Evolutionary conservation across 2,888 invertebrate genomes (phyloP), one percentile per base, ranked within the genome.

Genomic region (Abrostola triplasia): DNA sequence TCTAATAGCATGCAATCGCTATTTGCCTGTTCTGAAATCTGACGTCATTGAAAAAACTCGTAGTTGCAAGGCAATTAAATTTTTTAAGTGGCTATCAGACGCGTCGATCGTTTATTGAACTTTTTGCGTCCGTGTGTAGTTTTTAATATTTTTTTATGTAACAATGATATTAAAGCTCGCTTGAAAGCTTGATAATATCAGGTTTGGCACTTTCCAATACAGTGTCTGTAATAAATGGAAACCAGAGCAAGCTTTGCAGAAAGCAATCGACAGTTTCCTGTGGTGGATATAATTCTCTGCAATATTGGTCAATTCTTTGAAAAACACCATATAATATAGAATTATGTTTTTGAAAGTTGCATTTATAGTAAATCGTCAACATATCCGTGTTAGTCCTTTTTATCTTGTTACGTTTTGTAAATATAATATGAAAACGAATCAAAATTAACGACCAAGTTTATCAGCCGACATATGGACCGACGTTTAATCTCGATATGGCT

Each of bases 211-310:
- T 81, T 72, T 76, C 79, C 67, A 77, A 79, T 70, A 66, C 59
- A 74, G 64, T 75, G 70, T 72, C 68, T 75, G 73, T 66, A 79
- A 80, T 70, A 64, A 73, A 76, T 70, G 61, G 66, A 67, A 83
- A 78, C 72, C 76, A 77, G 81, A 80, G 59, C 79, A 76, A 72
- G 66, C 61, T 73, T 73, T 81, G 67, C 77, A 74, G 81, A 83
- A 70, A 77, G 70, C 76, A 70, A 9, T 47, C 76, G 73, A 76
- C 73, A 64, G 53, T 70, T 74, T 66, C 80, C 73, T 62, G 79
- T 77, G 59, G 73, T 65, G 78, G 74, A 64, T 58, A n/a, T 70
- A 68, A 79, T 78, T 74, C 54, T 64, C 70, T 66, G 66, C 71
- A 82, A 79, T 81, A 76, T 77, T 80, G 63, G 67, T 44, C 56